These are phyloP conservation scores for Nebria salina DNA, from an alignment of 2,888 invertebrate species.

Conservation along the genomic window DNA sequence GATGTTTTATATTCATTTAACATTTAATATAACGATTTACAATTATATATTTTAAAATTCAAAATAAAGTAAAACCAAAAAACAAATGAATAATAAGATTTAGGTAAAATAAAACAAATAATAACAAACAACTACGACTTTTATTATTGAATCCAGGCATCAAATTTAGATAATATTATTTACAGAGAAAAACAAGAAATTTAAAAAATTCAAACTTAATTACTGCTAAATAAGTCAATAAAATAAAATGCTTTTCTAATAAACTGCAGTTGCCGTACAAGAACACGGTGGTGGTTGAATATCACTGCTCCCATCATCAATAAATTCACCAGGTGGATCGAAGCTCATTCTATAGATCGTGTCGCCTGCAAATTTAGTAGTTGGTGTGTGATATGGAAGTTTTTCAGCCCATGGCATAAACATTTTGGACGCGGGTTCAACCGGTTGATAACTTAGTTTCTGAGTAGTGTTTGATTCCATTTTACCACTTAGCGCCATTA, in stretches of 20 bases:
- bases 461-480: conserved; percentile 61
- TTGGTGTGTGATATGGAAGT: conserved; percentile 64
- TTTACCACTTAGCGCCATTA: conserved; percentile 26
- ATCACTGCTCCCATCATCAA: conserved; percentile 13
- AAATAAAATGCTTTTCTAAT: not conserved
- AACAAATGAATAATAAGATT: no score
- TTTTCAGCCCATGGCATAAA: conserved; percentile 33
- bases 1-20: no score
- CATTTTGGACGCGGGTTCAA: conserved; percentile 5
- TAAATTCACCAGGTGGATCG: conserved; percentile 35
- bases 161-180: no score
- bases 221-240: not conserved
- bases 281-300: not conserved
- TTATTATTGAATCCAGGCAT: no score
- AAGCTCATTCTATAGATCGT: conserved; percentile 66
- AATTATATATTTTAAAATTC: no score
- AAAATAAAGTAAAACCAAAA: no score
- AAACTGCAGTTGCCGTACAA: not conserved
- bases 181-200: not conserved
- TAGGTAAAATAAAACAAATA: no score
- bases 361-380: conserved; percentile 64
- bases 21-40: no score
- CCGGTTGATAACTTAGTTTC: conserved; percentile 67
- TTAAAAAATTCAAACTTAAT: not conserved
- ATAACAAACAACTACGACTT: no score